Percentiles rank a stretch among this genome's conserved stretches.
These are phyloP conservation scores for Uloborus plumipes DNA, from an alignment of 2,888 invertebrate species.

Conservation along the genomic window DNA sequence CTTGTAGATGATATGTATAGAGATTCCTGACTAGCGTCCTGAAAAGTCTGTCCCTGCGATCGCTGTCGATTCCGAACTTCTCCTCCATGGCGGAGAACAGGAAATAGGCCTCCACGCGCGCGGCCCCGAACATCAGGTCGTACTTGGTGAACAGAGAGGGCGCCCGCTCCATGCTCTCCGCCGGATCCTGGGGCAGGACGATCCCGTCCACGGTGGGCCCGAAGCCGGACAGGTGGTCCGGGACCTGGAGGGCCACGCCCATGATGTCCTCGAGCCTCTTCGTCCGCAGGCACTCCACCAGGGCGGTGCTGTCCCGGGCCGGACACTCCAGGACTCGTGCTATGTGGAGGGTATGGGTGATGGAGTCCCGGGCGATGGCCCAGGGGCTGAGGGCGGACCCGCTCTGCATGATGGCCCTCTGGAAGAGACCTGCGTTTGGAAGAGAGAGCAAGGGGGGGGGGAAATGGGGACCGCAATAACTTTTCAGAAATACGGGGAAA, in stretches of 20 bases:
- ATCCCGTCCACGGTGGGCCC: slow-evolving; percentile 96
- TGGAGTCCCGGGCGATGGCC: slow-evolving; percentile 84
- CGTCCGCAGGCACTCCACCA: slow-evolving; percentile 72
- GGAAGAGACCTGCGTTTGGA: slow-evolving; percentile 66
- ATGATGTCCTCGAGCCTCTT: slow-evolving; percentile 65
- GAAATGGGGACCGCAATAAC: no score
- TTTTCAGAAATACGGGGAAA: no score
- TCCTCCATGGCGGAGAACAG: slow-evolving; percentile 86
- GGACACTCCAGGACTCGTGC: slow-evolving; percentile 82
- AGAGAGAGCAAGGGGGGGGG: no score
- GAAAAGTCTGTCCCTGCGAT: slow-evolving; percentile 70
- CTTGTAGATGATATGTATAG: slow-evolving; percentile 86
- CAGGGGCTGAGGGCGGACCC: slow-evolving; percentile 89
- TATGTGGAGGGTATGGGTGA: slow-evolving; percentile 82
- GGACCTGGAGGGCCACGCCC: slow-evolving; percentile 76
- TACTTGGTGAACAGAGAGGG: slow-evolving; percentile 73
- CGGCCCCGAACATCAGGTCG: slow-evolving; percentile 91
- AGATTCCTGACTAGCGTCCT: slow-evolving; percentile 86
- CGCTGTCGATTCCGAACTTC: slow-evolving; percentile 87
- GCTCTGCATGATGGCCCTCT: slow-evolving; percentile 83
- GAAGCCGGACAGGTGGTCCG: slow-evolving; percentile 83
- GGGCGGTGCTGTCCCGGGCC: slow-evolving; percentile 75
- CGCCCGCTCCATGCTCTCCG: slow-evolving; percentile 66
- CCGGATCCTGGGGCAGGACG: slow-evolving; percentile 81
- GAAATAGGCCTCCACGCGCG: slow-evolving; percentile 91